Percentiles rank a stretch among this genome's conserved stretches.
Conservation (phyloP, 2,113 vertebrate species). For the Ceratotherium simum region DNA sequence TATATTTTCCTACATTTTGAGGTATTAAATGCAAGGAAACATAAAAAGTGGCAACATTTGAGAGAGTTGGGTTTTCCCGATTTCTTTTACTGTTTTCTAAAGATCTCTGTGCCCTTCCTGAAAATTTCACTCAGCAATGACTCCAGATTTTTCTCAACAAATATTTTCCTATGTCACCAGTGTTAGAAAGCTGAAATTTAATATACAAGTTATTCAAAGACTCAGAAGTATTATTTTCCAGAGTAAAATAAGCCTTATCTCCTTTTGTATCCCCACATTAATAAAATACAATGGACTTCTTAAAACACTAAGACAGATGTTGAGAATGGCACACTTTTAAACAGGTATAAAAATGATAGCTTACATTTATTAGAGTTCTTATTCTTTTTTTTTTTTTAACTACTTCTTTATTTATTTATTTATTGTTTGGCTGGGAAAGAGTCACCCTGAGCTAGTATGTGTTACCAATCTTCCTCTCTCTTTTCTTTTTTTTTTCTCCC, state of each 20-base stretch:
- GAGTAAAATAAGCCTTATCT: constrained; percentile 34
- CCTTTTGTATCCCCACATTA: constrained; percentile 1
- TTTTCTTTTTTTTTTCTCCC: too few relatives aligned
- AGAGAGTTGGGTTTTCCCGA: neutral
- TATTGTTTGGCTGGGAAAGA: too few relatives aligned
- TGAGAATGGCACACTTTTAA: constrained; percentile 11
- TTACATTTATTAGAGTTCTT: neutral
- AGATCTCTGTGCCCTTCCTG: constrained; percentile 25
- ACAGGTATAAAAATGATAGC: constrained; percentile 14
- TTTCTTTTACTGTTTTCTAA: constrained; percentile 25
- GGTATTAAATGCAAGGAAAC: neutral
- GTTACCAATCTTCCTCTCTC: too few relatives aligned
- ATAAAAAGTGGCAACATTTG: neutral
- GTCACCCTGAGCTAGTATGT: too few relatives aligned
- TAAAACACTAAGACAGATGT: constrained; percentile 22
- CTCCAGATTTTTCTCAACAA: constrained; percentile 33
- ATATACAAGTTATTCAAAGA: constrained; percentile 1
- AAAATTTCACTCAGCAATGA: constrained; percentile 49
- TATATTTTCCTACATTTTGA: constrained; percentile 29
- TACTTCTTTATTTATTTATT: too few relatives aligned
- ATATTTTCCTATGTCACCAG: constrained; percentile 4
- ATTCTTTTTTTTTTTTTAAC: too few relatives aligned
- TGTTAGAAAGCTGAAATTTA: constrained; percentile 40
- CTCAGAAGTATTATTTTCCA: constrained; percentile 17
- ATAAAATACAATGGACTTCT: neutral